Conservation (phyloP, 2,113 vertebrate genomes). For the Gasterosteus nipponicus region DNA sequence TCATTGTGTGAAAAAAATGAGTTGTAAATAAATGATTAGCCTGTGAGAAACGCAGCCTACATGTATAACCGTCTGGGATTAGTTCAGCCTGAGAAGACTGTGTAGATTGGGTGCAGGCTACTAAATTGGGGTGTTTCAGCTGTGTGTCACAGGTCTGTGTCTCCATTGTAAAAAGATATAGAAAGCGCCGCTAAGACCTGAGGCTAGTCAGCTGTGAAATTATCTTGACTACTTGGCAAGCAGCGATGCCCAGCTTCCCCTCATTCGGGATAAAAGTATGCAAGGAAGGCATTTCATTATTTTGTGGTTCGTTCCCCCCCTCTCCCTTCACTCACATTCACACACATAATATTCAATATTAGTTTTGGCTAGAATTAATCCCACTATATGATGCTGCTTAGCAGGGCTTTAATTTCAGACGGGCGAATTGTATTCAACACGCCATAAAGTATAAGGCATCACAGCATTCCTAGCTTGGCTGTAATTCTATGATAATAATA, state of each 20-base stretch:
- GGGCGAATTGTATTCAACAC: constrained; percentile 55
- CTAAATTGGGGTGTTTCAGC: constrained; percentile 63
- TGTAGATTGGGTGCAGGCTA: constrained; percentile 65
- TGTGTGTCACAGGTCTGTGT: constrained; percentile 60
- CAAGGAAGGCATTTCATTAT: constrained; percentile 61
- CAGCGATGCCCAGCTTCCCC: constrained; percentile 56
- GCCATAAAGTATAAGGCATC: constrained; percentile 58
- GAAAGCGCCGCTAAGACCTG: constrained; percentile 71
- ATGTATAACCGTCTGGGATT: constrained; percentile 67
- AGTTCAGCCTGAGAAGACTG: constrained; percentile 56
- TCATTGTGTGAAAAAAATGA: constrained; percentile 1
- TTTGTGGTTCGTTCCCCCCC: constrained; percentile 41
- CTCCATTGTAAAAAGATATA: constrained; percentile 70
- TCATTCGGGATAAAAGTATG: constrained; percentile 65
- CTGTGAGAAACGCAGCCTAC: constrained; percentile 37
- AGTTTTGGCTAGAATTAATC: constrained; percentile 64
- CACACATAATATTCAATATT: constrained; percentile 63
- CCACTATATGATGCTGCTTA: constrained; percentile 49
- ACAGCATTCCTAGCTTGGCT: constrained; percentile 37
- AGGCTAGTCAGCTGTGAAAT: constrained; percentile 78
- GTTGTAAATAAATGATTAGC: constrained; percentile 28
- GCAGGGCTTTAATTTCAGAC: constrained; percentile 54
- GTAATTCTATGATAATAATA: constrained; percentile 32
- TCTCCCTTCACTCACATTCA: constrained; percentile 12
- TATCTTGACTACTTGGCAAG: constrained; percentile 68